Base-by-base conservation (phyloP, 2,113 vertebrate species). In the Lamprologus ornatipinnis region DNA sequence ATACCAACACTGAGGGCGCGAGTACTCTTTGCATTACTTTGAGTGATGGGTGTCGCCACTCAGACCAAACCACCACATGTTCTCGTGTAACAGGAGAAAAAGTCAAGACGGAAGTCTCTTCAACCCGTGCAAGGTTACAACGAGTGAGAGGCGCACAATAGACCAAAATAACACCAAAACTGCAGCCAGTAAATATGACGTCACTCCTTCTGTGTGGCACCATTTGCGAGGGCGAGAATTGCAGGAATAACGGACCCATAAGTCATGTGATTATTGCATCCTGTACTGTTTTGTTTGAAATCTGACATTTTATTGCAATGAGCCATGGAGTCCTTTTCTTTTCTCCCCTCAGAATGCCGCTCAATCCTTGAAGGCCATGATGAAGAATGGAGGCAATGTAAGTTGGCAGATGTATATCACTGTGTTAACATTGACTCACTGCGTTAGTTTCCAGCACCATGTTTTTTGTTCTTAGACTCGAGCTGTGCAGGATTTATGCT, bases 351-450 rank as follows among this genome's bases (percentile, higher is more conserved):
- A 97, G 97, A 93, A 94, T 58, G 96, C 97, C 4, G 97, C 97
- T 63, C 95, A 95, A 93, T 96, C 93, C 23, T 93, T 97, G 91
- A 97, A 96, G 85, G 95, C 96, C 86, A 83, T 82, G 90, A 94
- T 97, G 88, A 96, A 6, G 90, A 97, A 97, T 19, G 96, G 96
- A 6, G 92, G 91, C 54, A 95, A 93, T 35, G 97, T 94, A 49
- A 93, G 87, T 89, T 11, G 4, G 10, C 14, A 15, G 4, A 35
- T 57, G 19, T 68, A 53, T 82, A 7, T 33, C 26, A 47, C 15
- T 78, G 70, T 49, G 23, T 78, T 31, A 45, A 75, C 4, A 7
- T 3, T 17, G 21, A 73, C 40, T 45, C 2, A 1, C 6, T 78
- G 15, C 1, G 7, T 28, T 49, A 19, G 6, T 75, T 49, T 19